phyloP scores from a whole-genome alignment of 2,797 vertebrate species.

The Bovichtus diacanthus region DNA sequence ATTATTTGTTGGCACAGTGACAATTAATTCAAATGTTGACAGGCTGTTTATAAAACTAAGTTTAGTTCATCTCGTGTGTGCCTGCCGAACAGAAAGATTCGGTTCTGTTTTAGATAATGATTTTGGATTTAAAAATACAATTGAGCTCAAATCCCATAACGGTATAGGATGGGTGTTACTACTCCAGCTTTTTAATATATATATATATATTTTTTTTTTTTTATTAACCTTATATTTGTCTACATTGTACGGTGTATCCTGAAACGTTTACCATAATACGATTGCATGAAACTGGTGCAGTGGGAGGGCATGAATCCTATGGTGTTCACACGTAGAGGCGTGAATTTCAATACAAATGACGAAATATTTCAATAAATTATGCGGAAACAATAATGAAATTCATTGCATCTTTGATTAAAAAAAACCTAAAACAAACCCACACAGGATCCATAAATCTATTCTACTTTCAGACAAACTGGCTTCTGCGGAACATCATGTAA shows the following conservation, averaged over 20 bases:
- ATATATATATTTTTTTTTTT: not conserved
- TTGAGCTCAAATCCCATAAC: too few relatives aligned
- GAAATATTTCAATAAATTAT: not conserved
- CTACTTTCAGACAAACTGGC: not conserved
- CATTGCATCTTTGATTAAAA: too few relatives aligned
- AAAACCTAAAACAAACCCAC: not conserved
- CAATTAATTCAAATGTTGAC: not conserved
- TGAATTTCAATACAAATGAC: not conserved
- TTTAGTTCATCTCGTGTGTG: not conserved
- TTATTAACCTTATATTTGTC: not conserved
- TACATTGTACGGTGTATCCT: not conserved
- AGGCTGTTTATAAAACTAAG: not conserved
- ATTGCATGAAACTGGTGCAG: too few relatives aligned
- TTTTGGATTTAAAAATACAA: not conserved
- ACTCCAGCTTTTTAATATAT: not conserved
- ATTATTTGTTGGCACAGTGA: constrained; percentile 1
- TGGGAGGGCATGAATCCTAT: constrained; percentile 38
- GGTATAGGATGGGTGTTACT: rapidly evolving
- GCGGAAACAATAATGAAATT: not conserved
- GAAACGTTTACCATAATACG: not conserved
- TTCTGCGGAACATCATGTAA: not conserved
- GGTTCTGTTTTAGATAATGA: not conserved
- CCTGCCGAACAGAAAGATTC: too few relatives aligned
- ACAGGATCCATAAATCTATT: not conserved
- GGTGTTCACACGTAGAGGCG: not conserved